These are phyloP conservation scores for Rhodinocichla rosea DNA, from an alignment of 2,113 vertebrate species.

Conservation along the genomic window DNA sequence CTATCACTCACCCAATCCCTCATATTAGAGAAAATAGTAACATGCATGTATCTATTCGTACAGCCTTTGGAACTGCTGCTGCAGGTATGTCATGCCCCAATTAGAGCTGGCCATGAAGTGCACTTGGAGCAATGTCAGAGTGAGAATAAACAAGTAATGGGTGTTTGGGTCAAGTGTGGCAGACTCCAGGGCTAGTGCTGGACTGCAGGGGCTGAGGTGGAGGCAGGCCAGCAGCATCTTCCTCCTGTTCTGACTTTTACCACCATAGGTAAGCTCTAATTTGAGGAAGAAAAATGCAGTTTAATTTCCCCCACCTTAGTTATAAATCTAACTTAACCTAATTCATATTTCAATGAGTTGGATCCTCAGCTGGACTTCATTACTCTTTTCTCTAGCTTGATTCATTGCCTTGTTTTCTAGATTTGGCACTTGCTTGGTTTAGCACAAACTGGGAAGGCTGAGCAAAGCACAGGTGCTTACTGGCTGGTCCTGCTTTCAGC, in stretches of 20 bases:
- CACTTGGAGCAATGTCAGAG: neutral
- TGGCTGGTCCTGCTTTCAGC: neutral
- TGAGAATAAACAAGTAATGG: accelerated
- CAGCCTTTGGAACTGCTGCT: neutral
- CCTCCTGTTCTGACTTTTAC: neutral
- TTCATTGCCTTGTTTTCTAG: neutral
- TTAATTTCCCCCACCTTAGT: neutral
- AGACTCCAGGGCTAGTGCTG: neutral
- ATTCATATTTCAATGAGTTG: neutral
- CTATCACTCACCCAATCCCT: neutral
- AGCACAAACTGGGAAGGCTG: neutral
- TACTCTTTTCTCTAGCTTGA: neutral
- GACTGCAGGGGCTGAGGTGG: neutral
- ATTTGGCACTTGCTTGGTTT: neutral
- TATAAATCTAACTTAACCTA: neutral
- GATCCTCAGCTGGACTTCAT: neutral
- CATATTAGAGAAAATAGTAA: neutral
- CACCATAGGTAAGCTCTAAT: neutral
- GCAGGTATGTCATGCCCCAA: neutral
- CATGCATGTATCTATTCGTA: accelerated
- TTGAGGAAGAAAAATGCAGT: neutral
- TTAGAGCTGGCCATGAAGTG: neutral
- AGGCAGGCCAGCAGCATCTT: neutral
- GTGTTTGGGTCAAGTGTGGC: neutral
- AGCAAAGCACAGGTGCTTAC: neutral